These are phyloP conservation scores for Hypotaenidia okinawae DNA, from an alignment of 2,797 vertebrate genomes.

Conservation along the genomic window DNA sequence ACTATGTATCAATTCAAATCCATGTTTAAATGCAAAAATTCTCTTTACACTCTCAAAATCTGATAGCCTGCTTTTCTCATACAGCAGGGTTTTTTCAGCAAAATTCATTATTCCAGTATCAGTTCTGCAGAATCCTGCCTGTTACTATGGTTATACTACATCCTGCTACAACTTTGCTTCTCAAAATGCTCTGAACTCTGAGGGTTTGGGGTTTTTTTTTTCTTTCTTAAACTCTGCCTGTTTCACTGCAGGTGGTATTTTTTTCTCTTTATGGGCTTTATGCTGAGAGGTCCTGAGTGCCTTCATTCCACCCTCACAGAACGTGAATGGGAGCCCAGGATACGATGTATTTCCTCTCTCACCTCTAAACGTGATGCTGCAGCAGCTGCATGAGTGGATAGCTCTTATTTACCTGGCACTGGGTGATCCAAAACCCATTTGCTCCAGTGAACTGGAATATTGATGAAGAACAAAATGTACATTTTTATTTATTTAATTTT, in stretches of 20 bases:
- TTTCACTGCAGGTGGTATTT: background rate
- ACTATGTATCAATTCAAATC: background rate
- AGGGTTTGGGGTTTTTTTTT: background rate
- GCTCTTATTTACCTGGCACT: background rate
- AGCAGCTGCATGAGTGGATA: background rate
- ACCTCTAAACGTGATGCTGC: background rate
- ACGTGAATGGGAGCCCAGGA: background rate
- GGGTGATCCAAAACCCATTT: background rate
- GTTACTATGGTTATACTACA: constrained; percentile 14
- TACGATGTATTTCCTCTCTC: background rate
- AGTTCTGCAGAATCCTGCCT: background rate
- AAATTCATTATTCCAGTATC: background rate
- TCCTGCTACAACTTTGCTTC: background rate
- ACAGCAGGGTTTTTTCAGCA: background rate
- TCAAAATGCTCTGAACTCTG: background rate
- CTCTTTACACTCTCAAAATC: background rate
- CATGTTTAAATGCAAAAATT: background rate
- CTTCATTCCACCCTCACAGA: background rate
- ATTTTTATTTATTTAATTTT: background rate
- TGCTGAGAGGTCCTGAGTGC: background rate
- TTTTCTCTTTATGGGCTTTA: background rate
- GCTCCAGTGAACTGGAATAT: background rate
- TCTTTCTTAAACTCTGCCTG: background rate
- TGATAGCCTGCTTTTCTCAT: background rate
- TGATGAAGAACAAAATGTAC: background rate